A percentile compares a stretch with the other conserved stretches of the same genome.
Evolutionary conservation across 2,888 invertebrate species (phyloP).

Genomic region (Hydraecia micacea): DNA sequence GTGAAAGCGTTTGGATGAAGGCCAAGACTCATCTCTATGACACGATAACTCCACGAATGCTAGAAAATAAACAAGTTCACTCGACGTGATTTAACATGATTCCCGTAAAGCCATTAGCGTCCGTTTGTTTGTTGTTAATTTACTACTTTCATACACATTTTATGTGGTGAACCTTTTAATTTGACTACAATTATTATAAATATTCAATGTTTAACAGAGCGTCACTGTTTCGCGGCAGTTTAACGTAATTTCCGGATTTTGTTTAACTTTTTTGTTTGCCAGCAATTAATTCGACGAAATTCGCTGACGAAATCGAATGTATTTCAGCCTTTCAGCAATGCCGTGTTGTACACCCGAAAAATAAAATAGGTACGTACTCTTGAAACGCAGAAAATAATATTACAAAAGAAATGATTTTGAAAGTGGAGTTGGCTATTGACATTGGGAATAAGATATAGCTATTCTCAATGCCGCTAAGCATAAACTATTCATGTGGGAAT

Average conservation of each 20-base stretch:
- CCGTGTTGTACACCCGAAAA: slow-evolving; percentile 14
- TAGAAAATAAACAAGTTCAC: slow-evolving; percentile 80
- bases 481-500: slow-evolving; percentile 16
- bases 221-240: slow-evolving; percentile 41
- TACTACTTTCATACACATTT: slow-evolving; percentile 55
- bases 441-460: neutral
- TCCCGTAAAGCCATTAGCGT: slow-evolving; percentile 78
- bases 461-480: slow-evolving; percentile 16
- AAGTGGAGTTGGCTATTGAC: slow-evolving; percentile 14
- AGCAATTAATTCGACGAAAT: slow-evolving; percentile 44
- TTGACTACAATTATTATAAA: slow-evolving; percentile 39
- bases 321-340: slow-evolving; percentile 29
- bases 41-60: slow-evolving; percentile 79
- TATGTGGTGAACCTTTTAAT: slow-evolving; percentile 51
- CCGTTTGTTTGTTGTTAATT: slow-evolving; percentile 67
- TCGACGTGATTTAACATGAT: slow-evolving; percentile 76
- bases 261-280: slow-evolving; percentile 39
- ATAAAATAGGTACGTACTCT: slow-evolving; percentile 15
- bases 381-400: slow-evolving; percentile 15
- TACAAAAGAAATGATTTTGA: slow-evolving; percentile 5
- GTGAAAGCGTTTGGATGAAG: slow-evolving; percentile 84
- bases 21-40: slow-evolving; percentile 80
- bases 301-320: slow-evolving; percentile 40
- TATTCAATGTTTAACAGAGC: slow-evolving; percentile 41
- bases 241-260: slow-evolving; percentile 51